Base-by-base conservation (phyloP, 1,140 invertebrate genomes). In the Aethina tumida region DNA sequence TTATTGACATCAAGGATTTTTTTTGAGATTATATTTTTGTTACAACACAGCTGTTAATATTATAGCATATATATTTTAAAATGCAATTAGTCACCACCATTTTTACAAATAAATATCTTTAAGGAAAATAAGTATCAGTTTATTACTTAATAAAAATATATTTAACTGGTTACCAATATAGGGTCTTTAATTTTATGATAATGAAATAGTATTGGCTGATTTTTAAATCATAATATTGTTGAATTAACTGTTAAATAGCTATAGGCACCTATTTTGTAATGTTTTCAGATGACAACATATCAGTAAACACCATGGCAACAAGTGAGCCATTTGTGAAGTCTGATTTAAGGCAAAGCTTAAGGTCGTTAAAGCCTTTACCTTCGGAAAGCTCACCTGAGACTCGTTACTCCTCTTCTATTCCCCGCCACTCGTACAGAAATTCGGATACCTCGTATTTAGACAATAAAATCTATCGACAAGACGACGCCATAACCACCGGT, bases 331-430 rank as follows among this genome's bases (percentile, higher is more conserved):
- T 57, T 22, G 28, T 35, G 14, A 61, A 56, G 44, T 33, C 48
- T 6, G 52, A 56, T n/a, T 15, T 49, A 28, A 38, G 57, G 16
- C 52, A 58, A 28, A 61, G 52, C 41, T 44, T 56, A 32, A 14
- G 52, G 14, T 58, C 59, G n/a, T 19, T 47, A 18, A 56, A 57
- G 25, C 50, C 41, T 10, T 43, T 27, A 16, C 41, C 32, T 24
- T 28, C 21, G 12, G 52, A 50, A 17, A 45, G 35, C 21, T 37
- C 32, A 24, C 37, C 45, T 30, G 47, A 50, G 7, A 18, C 30
- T 2, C 44, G 47, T 16, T 55, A 50, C 39, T 21, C 36, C 9
- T 41, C 40, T 10, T 39, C 37, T 13, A 22, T 32, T 26, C 44
- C 45, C 24, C 51, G 49, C 35, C 40, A 48, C 17, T 14, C 46